These are phyloP conservation scores for Delichon dasypus DNA, from an alignment of 2,797 vertebrate species.

Conservation along the genomic window DNA sequence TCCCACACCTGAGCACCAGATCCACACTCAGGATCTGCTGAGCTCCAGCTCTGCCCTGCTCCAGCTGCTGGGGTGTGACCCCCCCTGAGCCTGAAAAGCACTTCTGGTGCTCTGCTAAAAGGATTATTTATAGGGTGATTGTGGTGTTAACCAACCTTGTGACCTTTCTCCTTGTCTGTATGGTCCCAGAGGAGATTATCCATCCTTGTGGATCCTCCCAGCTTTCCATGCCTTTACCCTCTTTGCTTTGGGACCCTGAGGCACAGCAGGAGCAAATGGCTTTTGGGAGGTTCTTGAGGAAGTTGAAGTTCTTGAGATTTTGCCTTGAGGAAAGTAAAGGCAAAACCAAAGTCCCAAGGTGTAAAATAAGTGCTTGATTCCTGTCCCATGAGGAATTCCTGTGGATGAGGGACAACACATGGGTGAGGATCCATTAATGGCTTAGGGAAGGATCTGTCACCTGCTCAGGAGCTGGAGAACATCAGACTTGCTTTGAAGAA, in stretches of 20 bases:
- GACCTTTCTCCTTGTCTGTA: not conserved
- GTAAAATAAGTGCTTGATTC: not conserved
- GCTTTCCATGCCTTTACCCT: not conserved
- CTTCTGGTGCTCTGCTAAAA: not conserved
- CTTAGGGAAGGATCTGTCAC: not conserved
- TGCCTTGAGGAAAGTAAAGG: not conserved
- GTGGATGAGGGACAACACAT: not conserved
- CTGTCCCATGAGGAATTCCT: rapidly evolving
- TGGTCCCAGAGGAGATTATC: not conserved
- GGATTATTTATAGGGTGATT: not conserved
- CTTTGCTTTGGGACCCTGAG: not conserved
- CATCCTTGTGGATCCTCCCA: not conserved
- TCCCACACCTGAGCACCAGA: not conserved
- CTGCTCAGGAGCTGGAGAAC: not conserved
- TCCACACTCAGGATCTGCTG: not conserved
- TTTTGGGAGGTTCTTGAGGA: not conserved
- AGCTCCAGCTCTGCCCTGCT: not conserved
- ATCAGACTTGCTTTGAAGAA: not conserved
- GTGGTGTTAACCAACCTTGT: not conserved
- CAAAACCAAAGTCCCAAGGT: not conserved
- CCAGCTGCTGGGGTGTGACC: not conserved
- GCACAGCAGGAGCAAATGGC: not conserved
- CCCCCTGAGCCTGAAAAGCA: not conserved
- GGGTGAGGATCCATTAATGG: not conserved
- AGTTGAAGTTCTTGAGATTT: too few relatives aligned